These are phyloP conservation scores for Oligia fasciuncula DNA, from an alignment of 2,888 invertebrate species.

Conservation along the genomic window DNA sequence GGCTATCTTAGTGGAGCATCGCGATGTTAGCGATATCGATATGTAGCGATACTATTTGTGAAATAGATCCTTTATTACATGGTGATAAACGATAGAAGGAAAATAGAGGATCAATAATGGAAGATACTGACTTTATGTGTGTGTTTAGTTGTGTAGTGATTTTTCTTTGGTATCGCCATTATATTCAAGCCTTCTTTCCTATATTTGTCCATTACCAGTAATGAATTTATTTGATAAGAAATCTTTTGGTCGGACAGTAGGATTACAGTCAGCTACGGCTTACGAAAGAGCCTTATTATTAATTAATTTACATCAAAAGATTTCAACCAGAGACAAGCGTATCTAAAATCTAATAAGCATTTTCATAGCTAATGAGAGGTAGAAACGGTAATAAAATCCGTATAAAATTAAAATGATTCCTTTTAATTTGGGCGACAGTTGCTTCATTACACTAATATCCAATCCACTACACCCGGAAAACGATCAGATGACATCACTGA, in stretches of 20 bases:
- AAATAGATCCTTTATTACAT: conserved; percentile 36
- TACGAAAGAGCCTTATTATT: conserved; percentile 9
- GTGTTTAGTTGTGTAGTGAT: neutral
- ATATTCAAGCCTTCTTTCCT: neutral
- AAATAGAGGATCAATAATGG: neutral
- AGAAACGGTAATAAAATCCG: conserved; percentile 30
- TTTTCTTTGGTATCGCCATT: neutral
- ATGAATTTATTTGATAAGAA: neutral
- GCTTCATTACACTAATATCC: conserved; percentile 45
- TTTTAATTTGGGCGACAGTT: conserved; percentile 44
- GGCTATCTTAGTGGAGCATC: conserved; percentile 68
- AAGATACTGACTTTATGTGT: neutral
- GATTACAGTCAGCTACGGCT: neutral
- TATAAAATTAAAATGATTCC: conserved; percentile 40
- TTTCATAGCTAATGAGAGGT: conserved; percentile 23
- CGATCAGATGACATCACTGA: conserved; percentile 50
- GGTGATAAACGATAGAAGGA: conserved; percentile 14
- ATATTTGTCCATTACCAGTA: neutral
- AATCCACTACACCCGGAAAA: conserved; percentile 44
- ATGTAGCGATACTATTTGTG: conserved; percentile 46
- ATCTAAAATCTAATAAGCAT: conserved; percentile 48
- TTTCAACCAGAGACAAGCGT: conserved; percentile 30
- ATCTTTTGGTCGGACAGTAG: neutral
- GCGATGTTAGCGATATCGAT: conserved; percentile 62
- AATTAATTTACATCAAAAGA: conserved; percentile 27